Conservation (phyloP, 1,140 invertebrate genomes). For the Drosophila sp. region DNA sequence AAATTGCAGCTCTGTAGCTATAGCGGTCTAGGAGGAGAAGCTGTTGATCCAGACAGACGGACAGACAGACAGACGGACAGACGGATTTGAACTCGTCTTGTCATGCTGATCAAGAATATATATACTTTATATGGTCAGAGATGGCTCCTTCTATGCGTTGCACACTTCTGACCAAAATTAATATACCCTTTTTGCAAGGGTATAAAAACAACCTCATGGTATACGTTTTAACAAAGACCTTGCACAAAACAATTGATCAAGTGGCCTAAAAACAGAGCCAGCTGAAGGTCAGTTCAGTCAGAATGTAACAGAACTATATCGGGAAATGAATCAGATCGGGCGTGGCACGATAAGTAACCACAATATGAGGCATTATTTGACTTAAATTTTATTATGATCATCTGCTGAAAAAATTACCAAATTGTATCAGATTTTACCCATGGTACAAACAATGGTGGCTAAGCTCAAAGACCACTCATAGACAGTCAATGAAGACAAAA, state of each 20-base stretch:
- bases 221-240: slow-evolving; percentile 12
- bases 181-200: too few relatives aligned
- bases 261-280: background rate
- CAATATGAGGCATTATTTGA: background rate
- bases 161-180: too few relatives aligned
- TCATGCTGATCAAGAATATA: too few relatives aligned
- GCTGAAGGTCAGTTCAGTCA: slow-evolving; percentile 1
- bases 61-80: too few relatives aligned
- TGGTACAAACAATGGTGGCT: background rate
- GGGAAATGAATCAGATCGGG: background rate
- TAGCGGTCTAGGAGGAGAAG: too few relatives aligned
- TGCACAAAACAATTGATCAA: slow-evolving; percentile 14
- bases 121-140: too few relatives aligned
- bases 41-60: too few relatives aligned
- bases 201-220: slow-evolving; percentile 4
- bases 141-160: too few relatives aligned
- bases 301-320: background rate
- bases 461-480: background rate
- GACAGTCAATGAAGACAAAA: background rate
- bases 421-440: background rate
- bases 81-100: too few relatives aligned
- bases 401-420: background rate
- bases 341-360: background rate
- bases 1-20: too few relatives aligned
- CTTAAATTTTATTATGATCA: background rate